Evolutionary conservation across 2,113 vertebrate genomes (phyloP), one percentile per base, ranked within the genome.

Genomic region (Diphyllodes magnificus): DNA sequence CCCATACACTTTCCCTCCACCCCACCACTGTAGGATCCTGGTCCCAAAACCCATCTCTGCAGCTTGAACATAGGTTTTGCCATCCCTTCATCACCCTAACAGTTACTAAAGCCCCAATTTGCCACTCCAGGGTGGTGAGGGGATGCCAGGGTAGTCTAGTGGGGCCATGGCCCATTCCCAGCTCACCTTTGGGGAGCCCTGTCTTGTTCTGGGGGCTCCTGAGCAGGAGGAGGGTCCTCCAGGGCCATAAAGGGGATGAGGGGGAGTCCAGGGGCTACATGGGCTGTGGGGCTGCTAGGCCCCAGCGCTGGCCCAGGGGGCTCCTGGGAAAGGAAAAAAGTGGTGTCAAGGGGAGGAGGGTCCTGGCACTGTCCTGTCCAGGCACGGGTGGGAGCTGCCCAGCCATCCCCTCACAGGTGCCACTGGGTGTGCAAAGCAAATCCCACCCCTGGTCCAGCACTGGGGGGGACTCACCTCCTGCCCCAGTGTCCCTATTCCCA

Each of bases 161-260:
- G 3, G 33, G 44, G 33, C 17, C 3, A 7, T 1, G 2, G 39
- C 18, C 54, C 9, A 0, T 33, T 60, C 63, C 76, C 3, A 6
- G 80, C 91, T 97, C 95, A 92, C 57, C 70, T 95, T 73, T 2
- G 28, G 50, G 28, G 69, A 56, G 49, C 8, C 42, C 49, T 89
- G 40, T 70, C 60, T 13, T 50, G 39, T 5, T n/a, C 56, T 1
- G 11, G 69, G 15, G 92, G 42, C 42, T 98, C 88, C 54, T 12
- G 86, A 40, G 95, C 35, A 8, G 98, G 96, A 59, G 97, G 98
- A 5, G 98, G 97, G 14, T 98, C 97, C 49, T 95, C 86, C 69
- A 97, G 97, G 66, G 94, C 94, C 35, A 60, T 25, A 7, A 54
- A 82, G 15, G 92, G 86, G 27, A 39, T 7, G 4, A 96, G 39